Conservation (phyloP, 2,888 invertebrate species). For the Marronus borbonicus region DNA sequence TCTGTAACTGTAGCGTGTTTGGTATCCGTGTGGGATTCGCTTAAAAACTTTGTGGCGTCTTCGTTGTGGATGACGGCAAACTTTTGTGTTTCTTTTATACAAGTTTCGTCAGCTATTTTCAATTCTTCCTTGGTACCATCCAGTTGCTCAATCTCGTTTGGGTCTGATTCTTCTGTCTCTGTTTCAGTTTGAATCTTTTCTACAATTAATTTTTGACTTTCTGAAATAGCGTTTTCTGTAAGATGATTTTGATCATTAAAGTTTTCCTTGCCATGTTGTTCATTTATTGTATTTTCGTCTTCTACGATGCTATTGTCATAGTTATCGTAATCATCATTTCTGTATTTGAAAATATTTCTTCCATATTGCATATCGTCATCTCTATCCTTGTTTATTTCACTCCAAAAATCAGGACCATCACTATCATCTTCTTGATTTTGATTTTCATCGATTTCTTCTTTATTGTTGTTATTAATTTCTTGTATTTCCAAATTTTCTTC, state of each 20-base stretch:
- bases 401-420: slow-evolving; percentile 53
- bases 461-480: slow-evolving; percentile 1
- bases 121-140: slow-evolving; percentile 6
- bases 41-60: slow-evolving; percentile 28
- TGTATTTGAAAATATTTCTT: neutral
- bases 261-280: neutral
- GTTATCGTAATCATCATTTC: slow-evolving; percentile 39
- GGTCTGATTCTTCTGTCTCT: neutral
- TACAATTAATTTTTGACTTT: neutral
- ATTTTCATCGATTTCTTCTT: slow-evolving; percentile 48
- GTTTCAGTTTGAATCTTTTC: neutral
- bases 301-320: slow-evolving; percentile 49
- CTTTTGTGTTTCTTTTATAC: slow-evolving; percentile 31
- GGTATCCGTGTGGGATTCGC: slow-evolving; percentile 23
- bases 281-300: slow-evolving; percentile 3
- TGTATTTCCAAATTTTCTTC: neutral
- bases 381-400: slow-evolving; percentile 51
- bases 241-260: neutral
- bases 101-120: slow-evolving; percentile 33
- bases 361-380: slow-evolving; percentile 30
- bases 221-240: neutral
- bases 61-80: slow-evolving; percentile 31
- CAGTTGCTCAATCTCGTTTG: neutral
- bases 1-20: slow-evolving; percentile 18
- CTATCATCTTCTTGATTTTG: slow-evolving; percentile 51